Evolutionary conservation across 2,113 vertebrate species (phyloP), one percentile per base, ranked within the genome.

Genomic region (Paramormyrops kingsleyae): DNA sequence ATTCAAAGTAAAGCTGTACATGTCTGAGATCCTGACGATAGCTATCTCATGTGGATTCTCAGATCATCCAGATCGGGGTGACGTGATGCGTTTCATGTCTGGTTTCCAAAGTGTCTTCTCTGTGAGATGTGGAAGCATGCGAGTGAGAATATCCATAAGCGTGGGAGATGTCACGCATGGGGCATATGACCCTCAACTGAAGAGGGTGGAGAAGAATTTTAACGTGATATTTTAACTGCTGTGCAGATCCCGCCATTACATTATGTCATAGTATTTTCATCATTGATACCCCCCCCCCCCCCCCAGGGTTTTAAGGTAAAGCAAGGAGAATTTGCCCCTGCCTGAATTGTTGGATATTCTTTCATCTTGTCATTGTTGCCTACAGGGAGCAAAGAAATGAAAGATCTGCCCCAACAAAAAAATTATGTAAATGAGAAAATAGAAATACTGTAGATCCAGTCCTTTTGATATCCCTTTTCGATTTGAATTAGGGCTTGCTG

Each of bases 61-160:
- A 90, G 90, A 91, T 93, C 91, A 91, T 93, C 92, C 88, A 84
- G 90, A 94, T 94, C 92, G 92, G 91, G 94, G 91, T 52, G 7
- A 90, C 46, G 52, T 49, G 42, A 84, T 87, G 49, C 84, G 52
- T 92, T 93, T 94, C 90, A 88, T 90, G 92, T 91, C 88, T 90
- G 88, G 89, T 50, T 53, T 90, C 39, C n/a, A 74, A 91, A 85
- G 31, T 17, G 15, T n/a, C 24, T 39, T 39, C 88, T 47, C 49
- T 86, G 8, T 80, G 77, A 27, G 46, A 42, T 86, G 10, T 4
- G 88, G 21, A 21, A 7, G 74, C 5, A 80, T 42, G 74, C 5
- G 2, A 39, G 74, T 39, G 74, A 42, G 35, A 17, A 19, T 80
- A 42, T 17, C 35, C 35, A 42, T 7, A 19, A 42, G 27, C 0